Percentiles rank a stretch among this genome's conserved stretches.
Evolutionary conservation across 1,140 invertebrate species (phyloP).

Genomic region (Drosophila paulistorum): DNA sequence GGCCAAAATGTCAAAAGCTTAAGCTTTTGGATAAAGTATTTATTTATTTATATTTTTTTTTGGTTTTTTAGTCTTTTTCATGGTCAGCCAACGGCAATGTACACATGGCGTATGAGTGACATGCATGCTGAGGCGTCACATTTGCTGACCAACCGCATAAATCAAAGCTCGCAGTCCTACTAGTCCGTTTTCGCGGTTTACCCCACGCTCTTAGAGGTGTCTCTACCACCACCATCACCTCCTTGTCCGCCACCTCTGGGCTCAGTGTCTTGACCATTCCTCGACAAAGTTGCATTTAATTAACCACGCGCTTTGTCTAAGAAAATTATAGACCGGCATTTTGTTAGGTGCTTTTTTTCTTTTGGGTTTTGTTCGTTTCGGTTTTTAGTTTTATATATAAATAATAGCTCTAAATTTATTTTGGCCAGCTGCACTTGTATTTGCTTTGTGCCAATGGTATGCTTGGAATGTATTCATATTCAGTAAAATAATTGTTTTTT

Average conservation of each 20-base stretch:
- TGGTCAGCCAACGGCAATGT: slow-evolving; percentile 56
- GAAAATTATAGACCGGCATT: slow-evolving; percentile 31
- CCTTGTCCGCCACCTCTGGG: background rate
- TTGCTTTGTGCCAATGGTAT: slow-evolving; percentile 44
- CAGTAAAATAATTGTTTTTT: slow-evolving; percentile 53
- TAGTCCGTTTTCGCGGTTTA: slow-evolving; percentile 12
- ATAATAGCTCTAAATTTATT: slow-evolving; percentile 59
- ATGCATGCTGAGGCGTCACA: slow-evolving; percentile 79
- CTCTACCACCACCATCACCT: background rate
- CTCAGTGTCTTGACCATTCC: background rate
- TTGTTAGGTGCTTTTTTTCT: background rate
- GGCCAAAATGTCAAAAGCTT: slow-evolving; percentile 73
- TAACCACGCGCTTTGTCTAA: slow-evolving; percentile 60
- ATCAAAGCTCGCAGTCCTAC: slow-evolving; percentile 62
- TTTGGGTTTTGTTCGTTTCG: slow-evolving; percentile 11
- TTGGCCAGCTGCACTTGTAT: slow-evolving; percentile 42
- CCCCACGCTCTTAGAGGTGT: slow-evolving; percentile 45
- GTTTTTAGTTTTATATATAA: slow-evolving; percentile 48
- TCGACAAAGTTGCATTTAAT: slow-evolving; percentile 49
- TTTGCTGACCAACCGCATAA: slow-evolving; percentile 70
- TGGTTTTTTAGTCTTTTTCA: slow-evolving; percentile 43
- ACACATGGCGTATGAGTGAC: slow-evolving; percentile 76
- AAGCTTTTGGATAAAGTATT: slow-evolving; percentile 44
- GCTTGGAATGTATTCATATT: slow-evolving; percentile 45
- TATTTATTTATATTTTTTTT: background rate